Percentiles rank a stretch among this genome's conserved stretches.
phyloP scores from a whole-genome alignment of 2,888 invertebrate genomes.

The Thymelicus lineola region DNA sequence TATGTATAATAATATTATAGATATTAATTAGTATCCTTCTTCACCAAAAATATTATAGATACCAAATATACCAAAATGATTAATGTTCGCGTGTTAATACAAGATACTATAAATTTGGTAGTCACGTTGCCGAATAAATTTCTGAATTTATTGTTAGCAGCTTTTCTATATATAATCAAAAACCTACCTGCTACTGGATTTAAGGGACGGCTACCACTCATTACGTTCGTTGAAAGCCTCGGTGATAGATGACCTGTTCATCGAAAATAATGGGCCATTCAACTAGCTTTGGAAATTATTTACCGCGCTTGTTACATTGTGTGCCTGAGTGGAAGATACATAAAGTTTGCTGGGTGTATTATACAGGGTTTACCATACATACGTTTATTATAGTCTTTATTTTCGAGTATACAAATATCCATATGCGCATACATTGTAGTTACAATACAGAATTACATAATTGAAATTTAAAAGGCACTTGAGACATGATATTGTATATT shows the following conservation, averaged over 20 bases:
- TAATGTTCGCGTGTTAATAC: background rate
- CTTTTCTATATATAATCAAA: slow-evolving; percentile 7
- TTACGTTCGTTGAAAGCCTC: slow-evolving; percentile 65
- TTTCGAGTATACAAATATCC: no score
- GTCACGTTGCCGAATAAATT: background rate
- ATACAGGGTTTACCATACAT: background rate
- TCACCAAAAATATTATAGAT: no score
- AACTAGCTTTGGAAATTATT: slow-evolving; percentile 60
- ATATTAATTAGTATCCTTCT: no score
- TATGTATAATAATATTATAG: no score
- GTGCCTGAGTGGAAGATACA: slow-evolving; percentile 28
- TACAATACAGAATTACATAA: no score
- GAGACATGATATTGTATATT: no score
- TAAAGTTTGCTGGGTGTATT: slow-evolving; percentile 2
- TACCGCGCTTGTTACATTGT: slow-evolving; percentile 53
- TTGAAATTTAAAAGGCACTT: no score
- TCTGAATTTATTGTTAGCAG: slow-evolving; percentile 6
- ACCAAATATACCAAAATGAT: background rate
- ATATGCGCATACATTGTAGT: no score
- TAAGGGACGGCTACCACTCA: slow-evolving; percentile 49
- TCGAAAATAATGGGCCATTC: slow-evolving; percentile 71
- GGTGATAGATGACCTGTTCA: slow-evolving; percentile 73
- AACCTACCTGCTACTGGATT: slow-evolving; percentile 11
- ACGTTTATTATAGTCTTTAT: no score
- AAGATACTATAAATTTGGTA: background rate